Evolutionary conservation across 2,113 vertebrate genomes (phyloP).

Genomic region (Ornithorhynchus anatinus): DNA sequence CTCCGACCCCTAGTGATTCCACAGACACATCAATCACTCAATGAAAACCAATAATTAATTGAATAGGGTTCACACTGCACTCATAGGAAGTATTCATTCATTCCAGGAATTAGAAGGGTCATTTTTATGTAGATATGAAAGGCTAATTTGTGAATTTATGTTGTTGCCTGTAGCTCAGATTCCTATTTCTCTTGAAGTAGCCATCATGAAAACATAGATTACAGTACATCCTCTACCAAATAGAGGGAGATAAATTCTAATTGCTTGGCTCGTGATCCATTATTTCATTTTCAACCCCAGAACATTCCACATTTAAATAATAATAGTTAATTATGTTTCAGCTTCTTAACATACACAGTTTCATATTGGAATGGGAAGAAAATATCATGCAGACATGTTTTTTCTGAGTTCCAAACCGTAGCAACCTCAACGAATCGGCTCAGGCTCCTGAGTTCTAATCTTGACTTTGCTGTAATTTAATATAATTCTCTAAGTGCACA

Average conservation of each 20-base stretch:
- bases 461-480: too few species aligned
- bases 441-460: too few species aligned
- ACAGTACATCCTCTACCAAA: conserved; percentile 10
- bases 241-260: conserved; percentile 8
- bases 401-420: too few species aligned
- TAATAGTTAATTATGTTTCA: conserved; percentile 2
- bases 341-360: neutral
- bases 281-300: neutral
- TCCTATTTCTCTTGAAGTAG: conserved; percentile 1
- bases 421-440: too few species aligned
- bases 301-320: conserved; percentile 13
- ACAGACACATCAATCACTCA: too few species aligned
- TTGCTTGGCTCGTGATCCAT: neutral
- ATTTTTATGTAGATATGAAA: conserved; percentile 40
- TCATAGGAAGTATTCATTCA: conserved; percentile 56
- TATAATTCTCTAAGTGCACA: too few species aligned
- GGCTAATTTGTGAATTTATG: conserved; percentile 21
- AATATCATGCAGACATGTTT: neutral
- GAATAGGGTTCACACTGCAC: conserved; percentile 33
- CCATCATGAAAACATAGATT: neutral
- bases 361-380: neutral
- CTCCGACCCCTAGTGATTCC: too few species aligned
- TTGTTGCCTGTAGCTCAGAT: neutral
- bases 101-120: conserved; percentile 59
- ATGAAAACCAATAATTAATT: too few species aligned